Evolutionary conservation across 2,797 vertebrate genomes (phyloP), one percentile per base, ranked within the genome.

Genomic region (Babyrousa celebensis): DNA sequence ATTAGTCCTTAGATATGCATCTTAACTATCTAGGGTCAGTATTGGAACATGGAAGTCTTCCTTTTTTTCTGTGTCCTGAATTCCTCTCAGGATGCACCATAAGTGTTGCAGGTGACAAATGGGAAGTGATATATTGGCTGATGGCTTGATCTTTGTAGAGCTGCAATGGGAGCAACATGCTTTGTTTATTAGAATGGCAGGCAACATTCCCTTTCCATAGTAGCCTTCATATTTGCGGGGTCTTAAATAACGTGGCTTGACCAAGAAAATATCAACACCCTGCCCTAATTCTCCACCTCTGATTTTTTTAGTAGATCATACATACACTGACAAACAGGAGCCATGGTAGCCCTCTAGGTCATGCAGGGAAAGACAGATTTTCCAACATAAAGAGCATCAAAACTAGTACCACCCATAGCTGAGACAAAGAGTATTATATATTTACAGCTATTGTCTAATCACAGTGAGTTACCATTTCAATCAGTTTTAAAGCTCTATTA

Each of bases 401-500:
- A 85, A 72, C 29, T 5, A 89, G 54, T 48, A 7, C 11, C n/a
- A 63, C 77, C 20, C 36, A 14, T 54, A 96, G 36, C 6, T 89
- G 48, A 88, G 60, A 60, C 1, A 67, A 3, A 48, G 1, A n/a
- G 10, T 27, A 8, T 79, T 56, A 84, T 15, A 60, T 40, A 58
- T 12, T 67, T 86, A 78, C 1, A 82, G 21, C 0, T 87, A 67
- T 18, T 89, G 29, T 10, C n/a, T 67, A 54, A 65, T 63, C 4
- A 43, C 3, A 85, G 32, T 68, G 16, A n/a, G 21, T 67, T 95
- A 78, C 10, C 3, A 75, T 85, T 96, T 77, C 48, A 85, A 32
- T 71, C 18, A 16, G 16, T 86, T 91, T 68, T 60, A 85, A 95
- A 85, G n/a, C 1, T 48, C 1, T 94, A 85, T 88, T 67, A 32